Base-by-base conservation (phyloP, 2,888 invertebrate species). In the Orgyia antiqua region DNA sequence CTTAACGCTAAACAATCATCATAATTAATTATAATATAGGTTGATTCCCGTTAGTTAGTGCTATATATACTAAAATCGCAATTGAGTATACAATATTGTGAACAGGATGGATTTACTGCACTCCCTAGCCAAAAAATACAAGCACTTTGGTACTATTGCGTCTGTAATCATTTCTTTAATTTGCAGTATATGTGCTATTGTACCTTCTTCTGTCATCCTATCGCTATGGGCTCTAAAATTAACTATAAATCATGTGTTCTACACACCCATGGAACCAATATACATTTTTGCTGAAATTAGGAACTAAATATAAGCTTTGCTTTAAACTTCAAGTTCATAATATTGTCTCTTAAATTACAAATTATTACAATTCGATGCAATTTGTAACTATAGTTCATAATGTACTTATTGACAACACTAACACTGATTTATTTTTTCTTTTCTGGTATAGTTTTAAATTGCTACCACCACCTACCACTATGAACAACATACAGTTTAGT, bases 251-350 rank as follows among this genome's bases (percentile, higher is more conserved):
- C 8, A 20, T 23, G 7, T n/a, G n/a, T n/a, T n/a, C n/a, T n/a
- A n/a, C n/a, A n/a, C n/a, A n/a, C n/a, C n/a, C n/a, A n/a, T n/a
- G n/a, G n/a, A n/a, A n/a, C n/a, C n/a, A n/a, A n/a, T n/a, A n/a
- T n/a, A n/a, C n/a, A 15, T 15, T 19, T 31, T 17, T 60, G 75
- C 62, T 61, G 71, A 75, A 70, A 74, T 69, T 79, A 82, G 79
- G 78, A 84, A 86, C 80, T 77, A 76, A 83, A 80, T 75, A 76
- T 78, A 83, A 83, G 84, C 84, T 75, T 74, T 71, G 77, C 79
- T 76, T 75, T 68, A 75, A 56, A 61, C 58, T n/a, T 64, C 51
- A 53, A 62, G 42, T 59, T 70, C 59, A 70, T 60, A 52, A 60
- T 56, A 51, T 58, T 58, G n/a, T n/a, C n/a, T n/a, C n/a, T n/a